Evolutionary conservation across 2,797 vertebrate genomes (phyloP).

Genomic region (Crax fasciolata): DNA sequence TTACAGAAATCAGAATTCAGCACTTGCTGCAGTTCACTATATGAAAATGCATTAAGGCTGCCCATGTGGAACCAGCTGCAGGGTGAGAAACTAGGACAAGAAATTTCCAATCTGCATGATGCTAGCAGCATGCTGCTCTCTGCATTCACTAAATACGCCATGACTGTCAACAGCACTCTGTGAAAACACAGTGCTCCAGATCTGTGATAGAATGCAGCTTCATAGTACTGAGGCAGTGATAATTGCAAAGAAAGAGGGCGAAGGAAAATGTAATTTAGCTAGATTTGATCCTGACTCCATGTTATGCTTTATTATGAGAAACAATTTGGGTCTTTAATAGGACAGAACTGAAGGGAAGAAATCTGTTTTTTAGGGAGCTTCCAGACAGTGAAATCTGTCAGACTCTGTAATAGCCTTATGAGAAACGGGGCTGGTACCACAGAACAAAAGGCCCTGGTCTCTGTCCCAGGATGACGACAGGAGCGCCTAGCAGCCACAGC

Average conservation of each 20-base stretch:
- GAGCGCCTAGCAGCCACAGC: not conserved
- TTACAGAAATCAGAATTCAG: slow-evolving; percentile 28
- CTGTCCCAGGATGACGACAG: not conserved
- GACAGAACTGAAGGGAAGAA: not conserved
- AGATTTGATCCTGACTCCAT: not conserved
- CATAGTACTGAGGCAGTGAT: not conserved
- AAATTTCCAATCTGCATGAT: not conserved
- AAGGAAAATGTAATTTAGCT: not conserved
- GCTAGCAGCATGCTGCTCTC: slow-evolving; percentile 11
- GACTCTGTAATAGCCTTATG: not conserved
- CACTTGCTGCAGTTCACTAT: slow-evolving; percentile 20
- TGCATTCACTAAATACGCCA: not conserved
- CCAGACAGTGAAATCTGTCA: not conserved
- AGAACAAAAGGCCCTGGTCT: not conserved
- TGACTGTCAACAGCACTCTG: slow-evolving; percentile 23
- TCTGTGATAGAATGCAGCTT: not conserved
- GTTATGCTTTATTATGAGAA: not conserved
- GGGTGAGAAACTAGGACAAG: slow-evolving; percentile 18
- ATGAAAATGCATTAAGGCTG: slow-evolving; percentile 27
- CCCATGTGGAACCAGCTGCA: not conserved
- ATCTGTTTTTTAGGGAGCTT: not conserved
- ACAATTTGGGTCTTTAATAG: not conserved
- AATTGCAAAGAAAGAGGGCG: not conserved
- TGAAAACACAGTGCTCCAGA: not conserved
- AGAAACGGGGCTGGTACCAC: not conserved